Base-by-base conservation (phyloP, 2,113 vertebrate species). In the Toxostoma redivivum region DNA sequence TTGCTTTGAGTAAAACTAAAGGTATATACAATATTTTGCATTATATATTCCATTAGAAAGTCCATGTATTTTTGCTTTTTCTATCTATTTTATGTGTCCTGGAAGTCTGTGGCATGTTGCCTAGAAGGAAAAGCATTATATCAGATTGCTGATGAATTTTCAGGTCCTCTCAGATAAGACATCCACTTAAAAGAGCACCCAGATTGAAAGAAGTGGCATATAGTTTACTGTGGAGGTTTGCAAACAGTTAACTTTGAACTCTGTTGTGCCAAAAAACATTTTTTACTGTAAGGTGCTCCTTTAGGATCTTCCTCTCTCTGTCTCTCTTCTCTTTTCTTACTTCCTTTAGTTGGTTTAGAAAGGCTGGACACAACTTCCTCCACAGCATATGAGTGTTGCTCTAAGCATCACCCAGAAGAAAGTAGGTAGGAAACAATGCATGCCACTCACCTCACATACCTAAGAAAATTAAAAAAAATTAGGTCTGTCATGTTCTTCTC, bases 241-340 rank as follows among this genome's bases (percentile, higher is more conserved):
- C 71, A 91, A 82, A 70, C 21, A 77, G 86, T 89, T 92, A 89
- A 95, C n/a, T 86, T 86, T 57, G 70, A 94, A 35, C 22, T 78
- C 66, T 54, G n/a, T 58, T 13, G 1, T 58, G 78, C 78, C 65
- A 84, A 64, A 81, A 47, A 35, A 24, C 24, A 27, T 87, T 72
- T 89, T 94, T 82, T 66, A 66, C 58, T 91, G 78, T 82, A 64
- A 94, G 81, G 58, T 88, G 50, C 42, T 90, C 67, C 87, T 96
- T 65, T 86, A 96, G 90, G 76, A 94, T 93, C 95, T 97, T 97
- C 93, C 87, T 90, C 85, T 96, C 94, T 97, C 74, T 97, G 74
- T 96, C 85, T 97, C 94, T 95, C 84, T 97, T 95, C 96, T 94
- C 90, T 71, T 86, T 95, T 97, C 81, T 91, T 56, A 92, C 93